Percentiles rank a stretch among this genome's conserved stretches.
These are phyloP conservation scores for Epinephelus coioides DNA, from an alignment of 2,797 vertebrate species.

Conservation along the genomic window DNA sequence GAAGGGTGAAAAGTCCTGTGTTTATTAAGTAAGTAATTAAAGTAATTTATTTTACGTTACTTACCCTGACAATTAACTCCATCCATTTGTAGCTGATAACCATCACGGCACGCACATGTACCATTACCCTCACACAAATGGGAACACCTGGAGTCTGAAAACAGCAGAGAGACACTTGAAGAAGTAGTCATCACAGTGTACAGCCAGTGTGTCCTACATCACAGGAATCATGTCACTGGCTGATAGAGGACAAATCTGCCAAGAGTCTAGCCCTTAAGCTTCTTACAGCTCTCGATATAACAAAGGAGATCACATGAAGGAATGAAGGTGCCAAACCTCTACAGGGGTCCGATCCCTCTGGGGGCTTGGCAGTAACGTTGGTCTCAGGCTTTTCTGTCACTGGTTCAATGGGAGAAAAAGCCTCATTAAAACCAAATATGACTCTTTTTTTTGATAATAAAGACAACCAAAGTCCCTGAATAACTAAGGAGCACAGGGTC, in stretches of 20 bases:
- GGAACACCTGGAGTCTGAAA: conserved; percentile 88
- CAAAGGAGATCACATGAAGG: conserved; percentile 11
- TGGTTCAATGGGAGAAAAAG: conserved; percentile 15
- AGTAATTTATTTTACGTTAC: conserved; percentile 12
- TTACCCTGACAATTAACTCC: conserved; percentile 91
- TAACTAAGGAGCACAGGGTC: background rate
- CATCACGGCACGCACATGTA: conserved; percentile 89
- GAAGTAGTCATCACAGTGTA: background rate
- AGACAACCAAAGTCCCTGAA: background rate
- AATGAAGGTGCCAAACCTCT: conserved; percentile 82
- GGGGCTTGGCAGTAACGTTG: conserved; percentile 18
- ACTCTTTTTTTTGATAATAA: background rate
- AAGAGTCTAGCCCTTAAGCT: background rate
- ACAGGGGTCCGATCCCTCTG: conserved; percentile 80
- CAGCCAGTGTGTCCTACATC: conserved; percentile 5
- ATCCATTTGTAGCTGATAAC: conserved; percentile 89
- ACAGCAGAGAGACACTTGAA: conserved; percentile 2
- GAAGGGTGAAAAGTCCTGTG: background rate
- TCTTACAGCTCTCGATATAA: conserved; percentile 10
- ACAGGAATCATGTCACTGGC: conserved; percentile 4
- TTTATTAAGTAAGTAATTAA: background rate
- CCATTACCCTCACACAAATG: conserved; percentile 89
- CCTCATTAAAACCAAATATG: conserved; percentile 7
- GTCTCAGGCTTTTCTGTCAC: conserved; percentile 2
- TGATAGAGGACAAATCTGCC: conserved; percentile 4